These are phyloP conservation scores for Drosophila tripunctata DNA, from an alignment of 2,888 invertebrate genomes.

Conservation along the genomic window DNA sequence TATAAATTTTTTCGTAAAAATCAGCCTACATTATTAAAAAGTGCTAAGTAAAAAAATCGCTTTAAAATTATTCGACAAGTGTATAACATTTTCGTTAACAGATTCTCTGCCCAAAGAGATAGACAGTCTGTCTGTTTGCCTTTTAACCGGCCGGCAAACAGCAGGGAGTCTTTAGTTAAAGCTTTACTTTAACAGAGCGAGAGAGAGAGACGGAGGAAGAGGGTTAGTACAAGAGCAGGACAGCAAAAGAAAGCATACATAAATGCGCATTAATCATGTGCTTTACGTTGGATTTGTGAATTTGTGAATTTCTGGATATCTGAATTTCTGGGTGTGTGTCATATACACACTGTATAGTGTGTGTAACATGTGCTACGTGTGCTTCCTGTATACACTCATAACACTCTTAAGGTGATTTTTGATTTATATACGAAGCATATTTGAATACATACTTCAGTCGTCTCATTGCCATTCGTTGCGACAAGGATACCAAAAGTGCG, in stretches of 20 bases:
- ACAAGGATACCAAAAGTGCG: constrained; percentile 28
- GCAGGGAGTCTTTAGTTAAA: not conserved
- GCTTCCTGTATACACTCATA: constrained; percentile 27
- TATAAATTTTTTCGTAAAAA: too few relatives aligned
- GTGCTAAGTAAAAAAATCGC: too few relatives aligned
- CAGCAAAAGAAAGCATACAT: constrained; percentile 43
- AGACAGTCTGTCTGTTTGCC: constrained; percentile 5
- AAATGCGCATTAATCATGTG: constrained; percentile 24
- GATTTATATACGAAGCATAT: constrained; percentile 9
- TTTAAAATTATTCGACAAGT: not conserved
- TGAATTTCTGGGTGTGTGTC: not conserved
- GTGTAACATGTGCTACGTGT: constrained; percentile 7
- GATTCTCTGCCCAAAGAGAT: not conserved
- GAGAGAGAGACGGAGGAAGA: not conserved
- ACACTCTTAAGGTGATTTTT: constrained; percentile 7
- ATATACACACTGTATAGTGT: too few relatives aligned
- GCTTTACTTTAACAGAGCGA: not conserved
- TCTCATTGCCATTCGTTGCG: constrained; percentile 52
- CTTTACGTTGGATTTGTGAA: constrained; percentile 10
- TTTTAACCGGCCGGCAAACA: constrained; percentile 7
- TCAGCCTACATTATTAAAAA: too few relatives aligned
- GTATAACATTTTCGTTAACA: not conserved
- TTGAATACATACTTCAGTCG: not conserved
- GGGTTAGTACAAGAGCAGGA: too few relatives aligned
- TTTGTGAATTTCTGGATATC: not conserved